Evolutionary conservation across 2,888 invertebrate species (phyloP).

Genomic region (Drosophila demipolita): DNA sequence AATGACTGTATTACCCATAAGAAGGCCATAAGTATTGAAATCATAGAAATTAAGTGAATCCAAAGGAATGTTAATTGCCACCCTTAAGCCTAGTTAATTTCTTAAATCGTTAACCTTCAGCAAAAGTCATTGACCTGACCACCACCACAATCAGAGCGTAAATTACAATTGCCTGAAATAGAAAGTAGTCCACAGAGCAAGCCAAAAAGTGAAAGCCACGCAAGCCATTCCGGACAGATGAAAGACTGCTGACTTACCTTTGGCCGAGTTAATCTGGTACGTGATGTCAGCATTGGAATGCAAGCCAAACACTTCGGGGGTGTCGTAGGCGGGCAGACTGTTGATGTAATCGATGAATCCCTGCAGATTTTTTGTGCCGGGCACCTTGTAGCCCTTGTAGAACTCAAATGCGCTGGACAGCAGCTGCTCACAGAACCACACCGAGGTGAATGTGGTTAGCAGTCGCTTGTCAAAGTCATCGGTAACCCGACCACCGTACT

Average conservation of each 20-base stretch:
- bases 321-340: constrained; percentile 92
- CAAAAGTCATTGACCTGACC: constrained; percentile 33
- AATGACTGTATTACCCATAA: not conserved
- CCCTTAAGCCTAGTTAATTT: not conserved
- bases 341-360: constrained; percentile 95
- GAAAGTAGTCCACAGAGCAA: constrained; percentile 26
- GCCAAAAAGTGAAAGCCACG: constrained; percentile 9
- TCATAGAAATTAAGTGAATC: not conserved
- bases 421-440: constrained; percentile 97
- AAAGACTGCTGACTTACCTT: constrained; percentile 86
- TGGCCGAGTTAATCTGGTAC: constrained; percentile 98
- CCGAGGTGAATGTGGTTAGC: constrained; percentile 95
- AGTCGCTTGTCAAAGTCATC: constrained; percentile 98
- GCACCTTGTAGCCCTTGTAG: constrained; percentile 96
- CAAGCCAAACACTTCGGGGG: constrained; percentile 98
- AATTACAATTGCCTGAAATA: constrained; percentile 36
- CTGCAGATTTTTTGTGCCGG: constrained; percentile 91
- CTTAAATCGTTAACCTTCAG: not conserved
- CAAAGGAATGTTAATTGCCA: not conserved
- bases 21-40: not conserved
- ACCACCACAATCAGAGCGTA: not conserved
- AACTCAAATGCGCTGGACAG: constrained; percentile 96
- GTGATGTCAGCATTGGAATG: constrained; percentile 98
- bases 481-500: constrained; percentile 95
- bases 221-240: not conserved